Conservation (phyloP, 2,888 invertebrate species). For the Lottia gigantea region DNA sequence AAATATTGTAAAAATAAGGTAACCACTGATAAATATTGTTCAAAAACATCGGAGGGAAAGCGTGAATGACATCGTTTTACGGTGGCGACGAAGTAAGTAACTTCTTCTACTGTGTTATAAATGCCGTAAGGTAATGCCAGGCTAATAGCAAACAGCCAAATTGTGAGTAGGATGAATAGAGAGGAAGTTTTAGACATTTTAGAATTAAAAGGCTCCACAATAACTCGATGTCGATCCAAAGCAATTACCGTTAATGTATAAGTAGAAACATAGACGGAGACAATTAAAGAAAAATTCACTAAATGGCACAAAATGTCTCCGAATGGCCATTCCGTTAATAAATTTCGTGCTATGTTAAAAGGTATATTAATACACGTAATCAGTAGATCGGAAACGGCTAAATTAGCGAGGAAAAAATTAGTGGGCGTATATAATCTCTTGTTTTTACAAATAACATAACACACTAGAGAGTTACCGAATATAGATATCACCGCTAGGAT, state of each 20-base stretch:
- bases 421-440: conserved; percentile 62
- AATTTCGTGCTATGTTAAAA: conserved; percentile 67
- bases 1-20: conserved; percentile 69
- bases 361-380: conserved; percentile 68
- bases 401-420: conserved; percentile 62
- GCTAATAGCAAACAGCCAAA: conserved; percentile 64
- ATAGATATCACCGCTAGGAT: conserved; percentile 50
- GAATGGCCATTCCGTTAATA: conserved; percentile 69
- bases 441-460: conserved; percentile 58
- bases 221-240: conserved; percentile 68
- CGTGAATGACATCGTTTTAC: conserved; percentile 61
- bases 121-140: conserved; percentile 68
- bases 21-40: conserved; percentile 64
- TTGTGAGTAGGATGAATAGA: conserved; percentile 57
- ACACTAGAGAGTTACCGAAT: conserved; percentile 59
- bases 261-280: conserved; percentile 69
- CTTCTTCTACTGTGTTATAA: conserved; percentile 54
- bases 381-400: conserved; percentile 59
- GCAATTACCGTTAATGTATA: conserved; percentile 70
- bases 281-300: conserved; percentile 68
- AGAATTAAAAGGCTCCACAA: conserved; percentile 68
- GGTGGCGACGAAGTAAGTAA: conserved; percentile 36
- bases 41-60: conserved; percentile 60
- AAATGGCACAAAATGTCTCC: conserved; percentile 68
- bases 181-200: conserved; percentile 65